Evolutionary conservation across 2,888 invertebrate genomes (phyloP).

Genomic region (Melangyna quadrimaculata): DNA sequence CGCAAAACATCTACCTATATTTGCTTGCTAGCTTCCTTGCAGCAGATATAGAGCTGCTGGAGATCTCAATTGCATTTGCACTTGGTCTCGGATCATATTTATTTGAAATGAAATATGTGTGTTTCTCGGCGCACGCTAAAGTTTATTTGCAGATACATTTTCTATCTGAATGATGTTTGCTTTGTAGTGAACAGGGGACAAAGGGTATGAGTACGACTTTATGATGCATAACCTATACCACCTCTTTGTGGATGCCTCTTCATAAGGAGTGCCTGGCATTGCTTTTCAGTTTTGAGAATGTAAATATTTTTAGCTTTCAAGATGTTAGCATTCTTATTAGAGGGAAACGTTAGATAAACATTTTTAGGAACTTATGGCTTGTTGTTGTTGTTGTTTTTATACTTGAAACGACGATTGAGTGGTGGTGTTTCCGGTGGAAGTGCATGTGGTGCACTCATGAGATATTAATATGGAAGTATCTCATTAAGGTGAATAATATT

Average conservation of each 20-base stretch:
- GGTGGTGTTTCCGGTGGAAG: constrained; percentile 5
- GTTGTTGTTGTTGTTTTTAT: constrained; percentile 20
- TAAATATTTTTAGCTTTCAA: constrained; percentile 45
- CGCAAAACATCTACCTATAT: constrained; percentile 56
- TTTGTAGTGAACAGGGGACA: constrained; percentile 37
- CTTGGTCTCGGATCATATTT: constrained; percentile 20
- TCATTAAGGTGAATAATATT: constrained; percentile 60
- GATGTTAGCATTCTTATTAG: constrained; percentile 53
- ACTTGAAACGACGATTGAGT: constrained; percentile 1
- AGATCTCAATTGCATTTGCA: constrained; percentile 72
- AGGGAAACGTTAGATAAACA: constrained; percentile 38
- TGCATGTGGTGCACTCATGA: constrained; percentile 7
- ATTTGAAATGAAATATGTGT: constrained; percentile 73
- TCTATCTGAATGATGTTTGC: constrained; percentile 71
- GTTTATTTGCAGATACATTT: constrained; percentile 74
- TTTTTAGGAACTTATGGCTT: constrained; percentile 45
- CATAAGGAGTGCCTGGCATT: background rate
- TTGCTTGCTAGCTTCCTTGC: constrained; percentile 52
- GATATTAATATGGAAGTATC: constrained; percentile 19
- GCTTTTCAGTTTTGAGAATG: constrained; percentile 25
- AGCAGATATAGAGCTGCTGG: background rate
- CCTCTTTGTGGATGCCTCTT: no score
- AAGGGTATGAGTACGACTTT: background rate
- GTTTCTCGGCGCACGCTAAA: constrained; percentile 66
- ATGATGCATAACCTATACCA: background rate